Evolutionary conservation across 1,140 invertebrate genomes (phyloP), one percentile per base, ranked within the genome.

Genomic region (Latrodectus geometricus): DNA sequence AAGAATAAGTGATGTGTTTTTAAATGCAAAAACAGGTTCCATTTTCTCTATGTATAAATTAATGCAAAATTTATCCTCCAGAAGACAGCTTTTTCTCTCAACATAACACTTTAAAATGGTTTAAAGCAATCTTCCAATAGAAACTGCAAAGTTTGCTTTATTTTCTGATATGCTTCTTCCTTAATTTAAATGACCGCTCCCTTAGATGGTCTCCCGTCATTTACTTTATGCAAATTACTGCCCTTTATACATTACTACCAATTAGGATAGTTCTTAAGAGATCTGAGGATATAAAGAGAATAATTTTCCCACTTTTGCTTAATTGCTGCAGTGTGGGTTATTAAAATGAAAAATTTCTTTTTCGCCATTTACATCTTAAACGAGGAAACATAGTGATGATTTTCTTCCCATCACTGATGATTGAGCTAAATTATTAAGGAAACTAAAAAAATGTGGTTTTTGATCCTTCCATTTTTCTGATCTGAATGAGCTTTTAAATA

Each of bases 171-270:
- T 84, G 74, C 73, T 84, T 84, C 70, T 84, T 54, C n/a, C 65
- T 23, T 84, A 68, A 76, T 84, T 84, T 75, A 68, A 84, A 84
- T 52, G 74, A 68, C 73, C 72, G 20, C 74, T 73, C 75, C 73
- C 68, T 70, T 76, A 76, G 73, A 84, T 76, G 82, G 15, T 73
- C 68, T 84, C 72, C 76, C 76, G 76, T 84, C 82, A 84, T 84
- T 76, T 68, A 61, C 61, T 84, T 75, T 84, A 84, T 76, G 82
- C 82, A 84, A 84, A 84, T 84, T 84, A 76, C 72, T 70, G 82
- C 48, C 72, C 61, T 84, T 76, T 14, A 84, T 52, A 56, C 82
- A 76, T 84, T 84, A 84, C 73, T 84, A 48, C 73, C 82, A 84
- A 84, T 84, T 84, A 84, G 73, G 49, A 76, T 12, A 52, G 12